Evolutionary conservation across 2,888 invertebrate genomes (phyloP).

Genomic region (Drosophila birchii): DNA sequence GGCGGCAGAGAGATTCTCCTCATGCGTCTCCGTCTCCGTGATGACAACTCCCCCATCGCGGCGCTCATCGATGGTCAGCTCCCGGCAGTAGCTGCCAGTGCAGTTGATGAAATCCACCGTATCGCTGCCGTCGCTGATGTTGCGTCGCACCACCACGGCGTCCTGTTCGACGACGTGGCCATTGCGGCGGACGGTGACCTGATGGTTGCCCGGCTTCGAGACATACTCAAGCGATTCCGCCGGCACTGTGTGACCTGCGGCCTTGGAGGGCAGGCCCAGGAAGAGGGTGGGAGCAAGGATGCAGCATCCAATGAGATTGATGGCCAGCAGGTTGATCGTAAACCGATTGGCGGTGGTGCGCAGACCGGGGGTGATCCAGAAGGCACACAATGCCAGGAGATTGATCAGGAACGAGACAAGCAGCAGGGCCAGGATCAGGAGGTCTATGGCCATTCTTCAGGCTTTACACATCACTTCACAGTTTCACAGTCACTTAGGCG

Average conservation of each 20-base stretch:
- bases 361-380: slow-evolving; percentile 85
- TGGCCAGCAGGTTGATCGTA: slow-evolving; percentile 84
- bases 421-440: slow-evolving; percentile 84
- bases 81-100: slow-evolving; percentile 78
- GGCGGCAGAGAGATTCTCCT: slow-evolving; percentile 65
- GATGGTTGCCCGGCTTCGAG: slow-evolving; percentile 81
- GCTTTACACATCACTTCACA: slow-evolving; percentile 69
- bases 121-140: slow-evolving; percentile 53
- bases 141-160: slow-evolving; percentile 72
- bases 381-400: slow-evolving; percentile 84
- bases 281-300: slow-evolving; percentile 84
- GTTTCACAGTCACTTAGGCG: slow-evolving; percentile 63
- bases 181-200: slow-evolving; percentile 79
- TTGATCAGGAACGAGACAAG: slow-evolving; percentile 84
- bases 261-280: slow-evolving; percentile 60
- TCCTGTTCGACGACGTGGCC: slow-evolving; percentile 80
- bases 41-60: slow-evolving; percentile 79
- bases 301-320: slow-evolving; percentile 84
- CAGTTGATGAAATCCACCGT: slow-evolving; percentile 81
- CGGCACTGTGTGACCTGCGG: slow-evolving; percentile 4
- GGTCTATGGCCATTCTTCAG: slow-evolving; percentile 84
- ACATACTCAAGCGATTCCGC: slow-evolving; percentile 81
- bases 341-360: slow-evolving; percentile 85
- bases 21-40: slow-evolving; percentile 77
- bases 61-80: slow-evolving; percentile 80